Evolutionary conservation across 2,888 invertebrate genomes (phyloP), one percentile per base, ranked within the genome.

Genomic region (Dasysyrphus tricinctus): DNA sequence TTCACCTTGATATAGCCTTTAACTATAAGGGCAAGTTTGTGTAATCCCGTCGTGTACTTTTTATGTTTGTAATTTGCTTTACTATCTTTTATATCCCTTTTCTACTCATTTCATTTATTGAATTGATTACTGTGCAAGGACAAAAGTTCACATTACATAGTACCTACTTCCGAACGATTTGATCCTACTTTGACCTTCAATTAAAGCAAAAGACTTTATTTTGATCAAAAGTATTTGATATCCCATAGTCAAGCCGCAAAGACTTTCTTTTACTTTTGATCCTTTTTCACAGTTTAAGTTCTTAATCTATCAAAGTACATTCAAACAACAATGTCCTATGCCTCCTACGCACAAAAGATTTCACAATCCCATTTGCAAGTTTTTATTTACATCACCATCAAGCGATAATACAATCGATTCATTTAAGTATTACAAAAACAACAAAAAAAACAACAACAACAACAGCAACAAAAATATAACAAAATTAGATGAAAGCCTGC

Each of bases 331-430:
- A 24, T 24, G 24, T 24, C 24, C 24, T 2, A 24, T 24, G 34
- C 12, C 32, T n/a, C 12, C 32, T n/a, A n/a, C 14, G 19, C 49
- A 69, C 39, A 51, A 69, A 69, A 69, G 69, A 69, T 54, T 54
- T 69, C 54, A n/a, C n/a, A 54, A 54, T 51, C 39, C 29, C 54
- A 69, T 69, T 69, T 69, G 24, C 54, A 69, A 54, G 12, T 69
- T 54, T 54, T 69, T 69, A 54, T 54, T 54, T 69, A 69, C 29
- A 2, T 24, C 24, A 24, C 24, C 24, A 54, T n/a, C 24, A 54
- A 51, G 24, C 14, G 24, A 51, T 51, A 69, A 37, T 24, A 51
- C 34, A 65, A 67, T 67, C 67, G 67, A 67, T 67, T 49, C 49
- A 34, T 67, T 67, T 67, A 49, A 67, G 37, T n/a, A n/a, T 37